phyloP scores from a whole-genome alignment of 2,888 invertebrate genomes.

The Papilio gigon region DNA sequence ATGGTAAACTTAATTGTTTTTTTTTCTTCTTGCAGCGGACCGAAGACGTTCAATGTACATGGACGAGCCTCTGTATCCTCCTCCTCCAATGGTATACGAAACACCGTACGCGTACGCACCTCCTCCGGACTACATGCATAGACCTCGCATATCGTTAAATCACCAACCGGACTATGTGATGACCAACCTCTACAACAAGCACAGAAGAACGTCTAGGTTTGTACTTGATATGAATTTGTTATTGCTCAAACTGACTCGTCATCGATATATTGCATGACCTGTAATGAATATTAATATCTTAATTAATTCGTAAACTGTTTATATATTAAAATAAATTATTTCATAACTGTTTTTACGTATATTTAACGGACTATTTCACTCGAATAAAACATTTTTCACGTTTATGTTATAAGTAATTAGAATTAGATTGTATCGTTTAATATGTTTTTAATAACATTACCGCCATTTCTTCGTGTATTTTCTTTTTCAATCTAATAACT shows the following conservation, averaged over 20 bases:
- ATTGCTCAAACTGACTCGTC: conserved; percentile 38
- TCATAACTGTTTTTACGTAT: conserved; percentile 40
- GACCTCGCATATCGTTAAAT: conserved; percentile 67
- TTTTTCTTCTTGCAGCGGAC: conserved; percentile 58
- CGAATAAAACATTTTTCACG: background rate
- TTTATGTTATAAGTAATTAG: too few species aligned
- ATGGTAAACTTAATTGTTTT: background rate
- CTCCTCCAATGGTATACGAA: conserved; percentile 72
- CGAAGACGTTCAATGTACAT: conserved; percentile 72
- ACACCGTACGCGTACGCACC: conserved; percentile 68
- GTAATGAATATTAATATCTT: conserved; percentile 45
- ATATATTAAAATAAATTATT: conserved; percentile 35
- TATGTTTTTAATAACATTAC: conserved; percentile 16
- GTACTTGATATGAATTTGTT: conserved; percentile 33
- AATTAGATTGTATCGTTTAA: conserved; percentile 16
- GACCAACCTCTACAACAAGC: conserved; percentile 61
- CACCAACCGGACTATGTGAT: conserved; percentile 72
- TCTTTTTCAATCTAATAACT: conserved; percentile 41
- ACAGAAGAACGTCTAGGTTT: conserved; percentile 71
- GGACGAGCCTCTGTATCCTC: conserved; percentile 70
- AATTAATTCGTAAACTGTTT: conserved; percentile 41
- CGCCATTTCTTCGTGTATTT: conserved; percentile 15
- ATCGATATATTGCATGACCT: conserved; percentile 41
- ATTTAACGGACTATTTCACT: conserved; percentile 30
- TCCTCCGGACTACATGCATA: conserved; percentile 64